These are phyloP conservation scores for Saccostrea cuccullata DNA, from an alignment of 1,140 invertebrate genomes.

Conservation along the genomic window DNA sequence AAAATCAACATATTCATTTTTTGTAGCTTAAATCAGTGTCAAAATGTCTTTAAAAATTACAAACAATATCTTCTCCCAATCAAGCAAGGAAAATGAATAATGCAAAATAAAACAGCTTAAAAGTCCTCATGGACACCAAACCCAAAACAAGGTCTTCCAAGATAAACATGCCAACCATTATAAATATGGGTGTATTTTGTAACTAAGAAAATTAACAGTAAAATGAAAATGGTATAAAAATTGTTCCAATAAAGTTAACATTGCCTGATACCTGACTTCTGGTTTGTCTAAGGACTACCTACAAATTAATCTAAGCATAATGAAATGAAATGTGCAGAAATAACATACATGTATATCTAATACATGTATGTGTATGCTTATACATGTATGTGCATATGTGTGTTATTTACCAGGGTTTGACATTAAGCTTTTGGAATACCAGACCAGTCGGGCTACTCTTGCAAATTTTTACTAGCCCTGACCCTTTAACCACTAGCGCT, in stretches of 20 bases:
- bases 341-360: not conserved
- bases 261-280: not conserved
- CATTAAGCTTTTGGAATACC: no score
- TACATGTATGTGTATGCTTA: not conserved
- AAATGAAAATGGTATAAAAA: not conserved
- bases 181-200: not conserved
- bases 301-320: not conserved
- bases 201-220: not conserved
- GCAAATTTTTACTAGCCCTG: no score
- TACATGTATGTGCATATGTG: not conserved
- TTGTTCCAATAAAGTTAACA: not conserved
- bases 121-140: not conserved
- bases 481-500: no score
- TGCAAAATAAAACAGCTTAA: conserved; percentile 1
- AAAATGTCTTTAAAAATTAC: no score
- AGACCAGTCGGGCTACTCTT: no score
- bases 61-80: no score
- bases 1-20: no score
- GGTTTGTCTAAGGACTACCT: not conserved
- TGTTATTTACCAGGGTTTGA: no score
- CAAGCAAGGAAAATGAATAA: no score
- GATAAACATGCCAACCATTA: not conserved
- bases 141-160: not conserved
- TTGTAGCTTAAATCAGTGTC: no score
- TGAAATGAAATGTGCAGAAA: not conserved